Evolutionary conservation across 2,113 vertebrate species (phyloP).

Genomic region (Phycodurus eques): DNA sequence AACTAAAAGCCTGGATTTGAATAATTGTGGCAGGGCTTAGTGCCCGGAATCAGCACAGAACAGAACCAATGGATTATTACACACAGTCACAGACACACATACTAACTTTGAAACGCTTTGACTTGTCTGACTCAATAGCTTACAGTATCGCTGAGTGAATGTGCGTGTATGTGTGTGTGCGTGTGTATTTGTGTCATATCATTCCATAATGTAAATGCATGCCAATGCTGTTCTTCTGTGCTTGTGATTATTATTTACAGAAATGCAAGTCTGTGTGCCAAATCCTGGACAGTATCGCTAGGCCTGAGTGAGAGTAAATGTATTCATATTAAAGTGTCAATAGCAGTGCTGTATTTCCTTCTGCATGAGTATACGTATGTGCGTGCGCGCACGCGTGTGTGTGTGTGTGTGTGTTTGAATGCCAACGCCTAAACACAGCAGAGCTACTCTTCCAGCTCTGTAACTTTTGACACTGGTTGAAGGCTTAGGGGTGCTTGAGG

Average conservation of each 20-base stretch:
- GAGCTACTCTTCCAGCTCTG: constrained; percentile 50
- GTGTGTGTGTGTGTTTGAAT: constrained; percentile 30
- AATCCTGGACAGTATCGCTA: constrained; percentile 16
- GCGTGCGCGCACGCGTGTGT: constrained; percentile 24
- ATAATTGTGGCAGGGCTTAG: constrained; percentile 99
- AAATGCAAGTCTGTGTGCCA: constrained; percentile 31
- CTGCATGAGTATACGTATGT: constrained; percentile 9
- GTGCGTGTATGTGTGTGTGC: constrained; percentile 26
- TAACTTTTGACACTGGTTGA: constrained; percentile 55
- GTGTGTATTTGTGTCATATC: constrained; percentile 50
- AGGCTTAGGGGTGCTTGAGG: constrained; percentile 56
- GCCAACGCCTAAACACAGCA: constrained; percentile 53
- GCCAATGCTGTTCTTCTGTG: constrained; percentile 54
- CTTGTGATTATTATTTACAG: constrained; percentile 51
- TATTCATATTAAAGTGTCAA: constrained; percentile 30
- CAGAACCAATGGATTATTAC: constrained; percentile 99
- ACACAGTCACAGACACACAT: constrained; percentile 36
- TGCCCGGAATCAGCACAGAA: constrained; percentile 92
- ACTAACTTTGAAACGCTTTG: constrained; percentile 89
- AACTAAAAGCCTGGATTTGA: constrained; percentile 99
- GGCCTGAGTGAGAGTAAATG: constrained; percentile 21
- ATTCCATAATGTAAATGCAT: constrained; percentile 58
- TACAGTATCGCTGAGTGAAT: constrained; percentile 68
- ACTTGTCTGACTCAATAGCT: constrained; percentile 89
- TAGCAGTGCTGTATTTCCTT: constrained; percentile 18